These are phyloP conservation scores for Oscheius sp. DNA, from an alignment of 1,140 invertebrate genomes.

Conservation along the genomic window DNA sequence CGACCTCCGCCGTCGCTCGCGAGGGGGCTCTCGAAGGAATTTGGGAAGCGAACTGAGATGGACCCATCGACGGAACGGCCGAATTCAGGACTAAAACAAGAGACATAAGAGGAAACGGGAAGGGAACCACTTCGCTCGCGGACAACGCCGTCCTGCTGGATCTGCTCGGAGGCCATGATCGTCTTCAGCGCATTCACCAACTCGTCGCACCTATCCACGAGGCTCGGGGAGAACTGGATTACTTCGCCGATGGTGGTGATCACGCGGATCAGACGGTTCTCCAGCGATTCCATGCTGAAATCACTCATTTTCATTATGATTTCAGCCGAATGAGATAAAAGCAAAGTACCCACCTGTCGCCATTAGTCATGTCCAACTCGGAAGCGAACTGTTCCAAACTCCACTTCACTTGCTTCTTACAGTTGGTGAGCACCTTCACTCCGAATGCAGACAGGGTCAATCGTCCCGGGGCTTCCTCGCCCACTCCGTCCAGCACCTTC, in stretches of 20 bases:
- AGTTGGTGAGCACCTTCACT: background rate
- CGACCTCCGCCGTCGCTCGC: background rate
- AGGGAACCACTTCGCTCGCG: background rate
- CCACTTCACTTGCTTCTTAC: background rate
- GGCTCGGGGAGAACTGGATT: conserved; percentile 26
- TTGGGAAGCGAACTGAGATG: background rate
- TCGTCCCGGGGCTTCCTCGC: conserved; percentile 5
- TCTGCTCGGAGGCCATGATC: conserved; percentile 19
- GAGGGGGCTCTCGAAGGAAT: background rate
- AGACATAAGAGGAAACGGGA: background rate
- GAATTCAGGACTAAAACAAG: conserved; percentile 6
- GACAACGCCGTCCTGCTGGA: background rate
- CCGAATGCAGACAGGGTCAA: background rate
- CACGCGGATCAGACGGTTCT: conserved; percentile 4
- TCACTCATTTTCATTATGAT: background rate
- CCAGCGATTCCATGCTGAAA: background rate
- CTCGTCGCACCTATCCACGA: background rate
- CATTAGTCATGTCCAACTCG: background rate
- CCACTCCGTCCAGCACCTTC: conserved; percentile 21
- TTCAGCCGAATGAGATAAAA: background rate
- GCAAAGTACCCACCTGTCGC: background rate
- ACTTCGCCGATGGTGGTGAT: conserved; percentile 22
- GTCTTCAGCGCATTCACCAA: conserved; percentile 6
- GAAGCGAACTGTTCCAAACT: background rate
- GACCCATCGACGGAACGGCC: background rate